Base-by-base conservation (phyloP, 2,888 invertebrate species). In the Pseudococcus longispinus region DNA sequence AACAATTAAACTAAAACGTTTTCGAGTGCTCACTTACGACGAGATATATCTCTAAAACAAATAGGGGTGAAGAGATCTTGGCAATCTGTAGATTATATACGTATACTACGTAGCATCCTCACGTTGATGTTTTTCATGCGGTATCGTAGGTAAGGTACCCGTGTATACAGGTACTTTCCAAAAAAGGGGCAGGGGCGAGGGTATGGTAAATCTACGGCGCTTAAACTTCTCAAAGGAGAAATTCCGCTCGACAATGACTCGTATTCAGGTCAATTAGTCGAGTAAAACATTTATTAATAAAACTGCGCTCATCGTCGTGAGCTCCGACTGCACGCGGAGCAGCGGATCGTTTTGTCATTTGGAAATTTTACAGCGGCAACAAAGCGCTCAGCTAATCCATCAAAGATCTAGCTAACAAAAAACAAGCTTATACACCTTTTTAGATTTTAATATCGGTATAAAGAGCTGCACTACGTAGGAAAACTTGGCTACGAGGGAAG, bases 221-320 rank as follows among this genome's bases (percentile, higher is more conserved):
- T 29, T 15, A 70, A 70, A 70, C 29, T 70, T 70, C 70, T 5
- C 70, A 70, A 29, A 26, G 70, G 29, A 29, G 29, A 70, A 70
- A 70, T 70, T 29, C 15, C 70, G 2, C 18, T 29, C 70, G 29
- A 70, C 70, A 70, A 70, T 70, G 11, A 32, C 11, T 70, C 70
- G 70, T 70, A 70, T 70, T 70, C 70, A 70, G 70, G 70, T 70
- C 29, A 70, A 70, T 70, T 70, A 70, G 70, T 70, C 70, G 70
- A 70, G 70, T 70, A 70, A 70, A 70, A 70, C 70, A 70, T 70
- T 70, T 70, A 70, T 70, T 70, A 70, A 70, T 70, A 70, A 70
- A 70, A 70, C 70, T 26, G 29, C 70, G 29, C 70, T 29, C 15
- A 29, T 29, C 2, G 29, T 18, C 9, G 15, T 55, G 4, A 3